These are phyloP conservation scores for Sicus ferrugineus DNA, from an alignment of 2,888 invertebrate species.

Conservation along the genomic window DNA sequence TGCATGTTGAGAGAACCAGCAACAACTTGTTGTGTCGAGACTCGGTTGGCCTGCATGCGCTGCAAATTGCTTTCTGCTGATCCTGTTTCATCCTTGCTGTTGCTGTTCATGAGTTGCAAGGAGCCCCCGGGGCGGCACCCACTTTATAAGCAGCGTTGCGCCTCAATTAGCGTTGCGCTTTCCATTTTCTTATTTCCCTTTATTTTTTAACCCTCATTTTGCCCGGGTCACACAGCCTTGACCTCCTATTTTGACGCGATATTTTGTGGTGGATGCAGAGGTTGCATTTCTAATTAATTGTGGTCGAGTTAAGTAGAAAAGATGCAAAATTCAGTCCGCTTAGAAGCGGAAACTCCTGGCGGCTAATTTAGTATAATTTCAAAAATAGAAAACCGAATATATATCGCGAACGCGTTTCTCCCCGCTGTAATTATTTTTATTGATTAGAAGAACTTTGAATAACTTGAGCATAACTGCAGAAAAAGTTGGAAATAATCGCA, in stretches of 20 bases:
- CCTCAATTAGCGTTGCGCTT: background rate
- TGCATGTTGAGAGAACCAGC: constrained; percentile 47
- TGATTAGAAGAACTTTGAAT: too few relatives aligned
- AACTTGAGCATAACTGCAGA: too few relatives aligned
- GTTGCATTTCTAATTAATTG: background rate
- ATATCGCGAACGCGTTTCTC: too few relatives aligned
- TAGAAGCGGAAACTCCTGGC: too few relatives aligned
- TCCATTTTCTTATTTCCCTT: background rate
- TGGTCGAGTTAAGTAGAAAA: background rate
- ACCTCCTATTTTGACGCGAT: background rate
- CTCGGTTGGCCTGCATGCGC: background rate
- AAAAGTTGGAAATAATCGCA: too few relatives aligned
- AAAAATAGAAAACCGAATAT: too few relatives aligned
- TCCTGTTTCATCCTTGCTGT: background rate
- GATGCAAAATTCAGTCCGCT: too few relatives aligned
- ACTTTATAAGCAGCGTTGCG: too few relatives aligned
- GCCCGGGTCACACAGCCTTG: background rate
- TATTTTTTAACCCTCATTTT: too few relatives aligned
- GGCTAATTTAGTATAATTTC: too few relatives aligned
- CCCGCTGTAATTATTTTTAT: too few relatives aligned
- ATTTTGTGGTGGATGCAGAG: background rate
- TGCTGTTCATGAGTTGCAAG: background rate
- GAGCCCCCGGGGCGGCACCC: too few relatives aligned
- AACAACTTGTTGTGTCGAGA: constrained; percentile 36
- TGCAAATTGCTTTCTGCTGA: background rate